phyloP scores from a whole-genome alignment of 2,888 invertebrate species.

The Rosalia funebris region DNA sequence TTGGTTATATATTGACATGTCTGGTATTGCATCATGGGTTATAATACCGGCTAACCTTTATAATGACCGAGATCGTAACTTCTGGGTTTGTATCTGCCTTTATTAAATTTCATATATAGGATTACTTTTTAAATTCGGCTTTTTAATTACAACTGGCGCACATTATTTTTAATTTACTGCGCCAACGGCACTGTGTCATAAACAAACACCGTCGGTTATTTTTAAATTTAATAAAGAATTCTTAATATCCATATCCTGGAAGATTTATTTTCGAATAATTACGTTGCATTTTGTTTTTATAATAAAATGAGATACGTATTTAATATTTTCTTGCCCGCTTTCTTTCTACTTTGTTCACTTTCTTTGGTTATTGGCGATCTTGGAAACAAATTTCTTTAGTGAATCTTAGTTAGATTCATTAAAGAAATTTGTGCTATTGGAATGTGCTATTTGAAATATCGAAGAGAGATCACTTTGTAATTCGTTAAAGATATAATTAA shows the following conservation, averaged over 20 bases:
- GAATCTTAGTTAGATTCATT: too few species aligned
- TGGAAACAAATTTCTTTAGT: too few species aligned
- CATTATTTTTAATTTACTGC: constrained; percentile 1
- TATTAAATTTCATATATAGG: constrained; percentile 21
- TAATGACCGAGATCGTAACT: constrained; percentile 9
- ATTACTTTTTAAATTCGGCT: constrained; percentile 5
- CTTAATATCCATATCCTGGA: constrained; percentile 11
- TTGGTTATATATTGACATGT: constrained; percentile 22
- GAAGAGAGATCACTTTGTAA: too few species aligned
- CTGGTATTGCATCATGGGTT: background rate
- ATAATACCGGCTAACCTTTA: constrained; percentile 7
- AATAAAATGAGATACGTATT: background rate
- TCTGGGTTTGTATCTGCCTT: constrained; percentile 1
- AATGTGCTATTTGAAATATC: too few species aligned
- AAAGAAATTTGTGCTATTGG: too few species aligned
- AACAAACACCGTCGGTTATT: constrained; percentile 16
- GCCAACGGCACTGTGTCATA: constrained; percentile 10
- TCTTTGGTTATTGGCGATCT: background rate
- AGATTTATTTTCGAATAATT: constrained; percentile 19
- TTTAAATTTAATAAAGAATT: constrained; percentile 18
- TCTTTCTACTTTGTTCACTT: background rate
- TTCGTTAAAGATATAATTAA: too few species aligned
- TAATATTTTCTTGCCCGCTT: background rate
- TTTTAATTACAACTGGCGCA: constrained; percentile 10
- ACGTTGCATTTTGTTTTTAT: constrained; percentile 13